Base-by-base conservation (phyloP, 2,113 vertebrate genomes). In the Etheostoma spectabile region DNA sequence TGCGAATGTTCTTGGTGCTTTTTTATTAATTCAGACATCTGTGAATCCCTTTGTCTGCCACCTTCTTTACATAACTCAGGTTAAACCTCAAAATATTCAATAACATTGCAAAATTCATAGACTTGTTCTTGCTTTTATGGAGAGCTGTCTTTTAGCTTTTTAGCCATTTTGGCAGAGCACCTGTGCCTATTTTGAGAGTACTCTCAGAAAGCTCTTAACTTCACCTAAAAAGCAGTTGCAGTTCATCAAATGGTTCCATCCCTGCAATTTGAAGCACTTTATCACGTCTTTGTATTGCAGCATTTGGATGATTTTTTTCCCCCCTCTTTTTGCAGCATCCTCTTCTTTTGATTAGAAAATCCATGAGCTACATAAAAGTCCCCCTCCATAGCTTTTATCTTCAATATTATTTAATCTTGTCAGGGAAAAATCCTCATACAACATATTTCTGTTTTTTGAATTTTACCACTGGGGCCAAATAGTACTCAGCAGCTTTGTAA, bases 101-200 rank as follows among this genome's bases (percentile, higher is more conserved):
- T 48, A 38, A n/a, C 13, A 19, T 16, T 48, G 8, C 8, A 55
- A 38, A 14, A 60, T 79, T 62, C 24, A 18, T 16, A 10, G 45
- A 22, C 7, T 49, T 46, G n/a, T 42, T 46, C 30, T 22, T n/a
- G n/a, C 56, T 55, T 24, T 22, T 6, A 6, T 46, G 3, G 4
- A 2, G 45, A 14, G 24, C n/a, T 19, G 21, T 42, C 18, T 35
- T 14, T 38, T 5, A 16, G 66, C 51, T 24, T 51, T 51, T 48
- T 8, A 22, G 42, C 11, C 3, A 6, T 56, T 65, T 65, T 15
- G 11, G 11, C 57, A 70, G 24, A 56, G 16, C 42, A 33, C 48
- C 27, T 19, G 45, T 8, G 70, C 22, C 84, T 82, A 78, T 82
- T 86, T 74, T 78, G 68, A 86, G 79, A 45, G 57, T n/a, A 30